Conservation (phyloP, 2,888 invertebrate species). For the Xanthorhoe spadicearia region DNA sequence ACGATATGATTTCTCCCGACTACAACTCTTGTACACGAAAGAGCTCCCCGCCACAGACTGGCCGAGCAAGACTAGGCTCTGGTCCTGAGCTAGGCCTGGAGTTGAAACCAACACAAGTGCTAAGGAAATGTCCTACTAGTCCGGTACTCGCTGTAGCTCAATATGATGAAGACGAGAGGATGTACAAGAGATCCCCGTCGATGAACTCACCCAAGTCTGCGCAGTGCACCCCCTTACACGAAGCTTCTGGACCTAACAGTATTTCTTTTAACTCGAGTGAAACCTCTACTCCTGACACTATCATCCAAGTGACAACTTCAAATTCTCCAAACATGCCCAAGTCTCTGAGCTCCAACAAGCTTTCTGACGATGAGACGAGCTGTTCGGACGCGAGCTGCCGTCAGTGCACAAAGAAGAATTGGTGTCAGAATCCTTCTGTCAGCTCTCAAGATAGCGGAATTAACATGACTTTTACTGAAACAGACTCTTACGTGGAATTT, state of each 20-base stretch:
- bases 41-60: constrained; percentile 78
- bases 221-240: constrained; percentile 75
- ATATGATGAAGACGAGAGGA: constrained; percentile 70
- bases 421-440: constrained; percentile 88
- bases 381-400: constrained; percentile 76
- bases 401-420: constrained; percentile 83
- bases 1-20: constrained; percentile 86
- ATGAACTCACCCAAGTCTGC: constrained; percentile 74
- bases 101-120: constrained; percentile 60
- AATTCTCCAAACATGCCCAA: constrained; percentile 78
- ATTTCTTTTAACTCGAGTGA: constrained; percentile 83
- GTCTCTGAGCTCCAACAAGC: constrained; percentile 82
- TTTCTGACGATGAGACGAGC: constrained; percentile 84
- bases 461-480: constrained; percentile 89
- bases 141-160: constrained; percentile 67
- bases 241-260: constrained; percentile 75
- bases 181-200: constrained; percentile 64
- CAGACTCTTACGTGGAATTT: constrained; percentile 83
- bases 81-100: constrained; percentile 78
- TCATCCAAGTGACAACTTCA: constrained; percentile 77
- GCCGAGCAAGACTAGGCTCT: constrained; percentile 72
- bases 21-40: constrained; percentile 67
- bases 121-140: constrained; percentile 80
- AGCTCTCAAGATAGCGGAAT: constrained; percentile 92
- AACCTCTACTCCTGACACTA: constrained; percentile 81